Percentiles rank a stretch among this genome's conserved stretches.
phyloP scores from a whole-genome alignment of 2,888 invertebrate species.

The Coenonympha glycerion region DNA sequence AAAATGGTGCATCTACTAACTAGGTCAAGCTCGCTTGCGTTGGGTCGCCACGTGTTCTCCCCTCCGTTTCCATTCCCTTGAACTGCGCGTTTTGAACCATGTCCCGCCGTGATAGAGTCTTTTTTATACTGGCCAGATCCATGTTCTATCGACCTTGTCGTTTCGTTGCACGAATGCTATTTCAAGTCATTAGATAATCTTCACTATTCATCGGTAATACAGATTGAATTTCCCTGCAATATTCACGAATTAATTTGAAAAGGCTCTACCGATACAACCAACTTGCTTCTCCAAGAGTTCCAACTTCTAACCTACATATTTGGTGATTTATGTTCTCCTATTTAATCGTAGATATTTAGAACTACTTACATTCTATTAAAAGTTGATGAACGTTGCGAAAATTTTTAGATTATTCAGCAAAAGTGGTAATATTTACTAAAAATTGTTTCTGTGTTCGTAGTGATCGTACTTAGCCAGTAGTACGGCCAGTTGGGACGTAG shows the following conservation, averaged over 20 bases:
- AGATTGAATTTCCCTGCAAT: constrained; percentile 18
- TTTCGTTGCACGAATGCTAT: constrained; percentile 41
- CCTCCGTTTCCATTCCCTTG: constrained; percentile 32
- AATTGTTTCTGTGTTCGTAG: too few relatives aligned
- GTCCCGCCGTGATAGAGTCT: constrained; percentile 34
- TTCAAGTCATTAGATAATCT: constrained; percentile 36
- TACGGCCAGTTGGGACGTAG: too few relatives aligned
- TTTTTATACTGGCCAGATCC: constrained; percentile 35
- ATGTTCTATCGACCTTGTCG: constrained; percentile 46
- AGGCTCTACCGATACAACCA: background rate
- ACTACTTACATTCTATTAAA: too few relatives aligned
- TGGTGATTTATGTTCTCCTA: background rate
- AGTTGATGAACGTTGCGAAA: too few relatives aligned
- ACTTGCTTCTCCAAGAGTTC: background rate
- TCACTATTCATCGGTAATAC: constrained; percentile 33
- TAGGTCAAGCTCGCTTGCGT: constrained; percentile 70
- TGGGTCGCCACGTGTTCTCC: constrained; percentile 59
- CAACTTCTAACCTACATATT: background rate
- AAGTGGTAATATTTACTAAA: too few relatives aligned
- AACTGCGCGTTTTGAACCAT: constrained; percentile 34
- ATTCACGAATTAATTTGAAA: constrained; percentile 36
- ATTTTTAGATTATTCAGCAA: too few relatives aligned
- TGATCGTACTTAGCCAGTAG: too few relatives aligned
- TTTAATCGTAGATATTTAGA: too few relatives aligned
- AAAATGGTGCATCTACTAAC: constrained; percentile 70